phyloP scores from a whole-genome alignment of 2,888 invertebrate species.

The Ecliptopera silaceata region DNA sequence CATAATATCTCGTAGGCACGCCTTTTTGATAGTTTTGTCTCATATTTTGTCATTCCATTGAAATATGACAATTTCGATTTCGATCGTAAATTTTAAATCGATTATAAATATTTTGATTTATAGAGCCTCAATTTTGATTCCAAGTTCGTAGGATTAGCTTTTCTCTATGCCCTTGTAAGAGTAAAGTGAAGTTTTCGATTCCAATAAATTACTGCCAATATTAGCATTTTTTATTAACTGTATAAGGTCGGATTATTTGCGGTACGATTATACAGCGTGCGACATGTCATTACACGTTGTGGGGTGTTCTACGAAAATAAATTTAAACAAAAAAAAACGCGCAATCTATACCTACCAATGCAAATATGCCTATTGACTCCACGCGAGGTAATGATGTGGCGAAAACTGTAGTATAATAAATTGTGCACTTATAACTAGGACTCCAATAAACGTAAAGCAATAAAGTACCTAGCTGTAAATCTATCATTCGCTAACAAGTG shows the following conservation, averaged over 20 bases:
- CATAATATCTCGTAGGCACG: constrained; percentile 31
- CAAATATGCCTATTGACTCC: background rate
- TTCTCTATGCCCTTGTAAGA: constrained; percentile 35
- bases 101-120: constrained; percentile 13
- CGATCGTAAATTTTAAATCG: constrained; percentile 31
- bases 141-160: constrained; percentile 30
- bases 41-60: constrained; percentile 43
- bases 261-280: constrained; percentile 24
- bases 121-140: constrained; percentile 28
- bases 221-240: constrained; percentile 31
- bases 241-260: constrained; percentile 29
- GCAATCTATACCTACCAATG: too few relatives aligned
- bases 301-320: too few relatives aligned
- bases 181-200: constrained; percentile 35
- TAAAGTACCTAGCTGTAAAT: constrained; percentile 9
- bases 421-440: constrained; percentile 9
- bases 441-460: constrained; percentile 13
- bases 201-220: constrained; percentile 36
- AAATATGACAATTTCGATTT: constrained; percentile 36
- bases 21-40: constrained; percentile 40
- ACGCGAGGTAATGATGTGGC: constrained; percentile 3
- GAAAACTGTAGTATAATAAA: constrained; percentile 7
- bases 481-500: constrained; percentile 4
- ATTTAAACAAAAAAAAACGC: too few relatives aligned
- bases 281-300: background rate